phyloP scores from a whole-genome alignment of 2,888 invertebrate species.

The Malthinus seriepunctatus region DNA sequence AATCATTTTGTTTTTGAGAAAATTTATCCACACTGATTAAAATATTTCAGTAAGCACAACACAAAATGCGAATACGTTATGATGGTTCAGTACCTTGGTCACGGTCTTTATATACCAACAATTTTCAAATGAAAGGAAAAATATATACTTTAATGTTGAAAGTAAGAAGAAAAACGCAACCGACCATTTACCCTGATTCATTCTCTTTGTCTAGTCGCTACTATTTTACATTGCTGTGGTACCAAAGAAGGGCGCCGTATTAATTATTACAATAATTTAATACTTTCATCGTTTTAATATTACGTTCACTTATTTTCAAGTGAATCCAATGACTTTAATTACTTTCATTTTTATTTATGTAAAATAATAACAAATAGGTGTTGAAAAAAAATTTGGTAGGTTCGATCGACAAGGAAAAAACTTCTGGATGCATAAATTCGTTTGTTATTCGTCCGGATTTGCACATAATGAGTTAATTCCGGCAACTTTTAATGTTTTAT shows the following conservation, averaged over 20 bases:
- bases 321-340: not conserved
- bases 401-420: not conserved
- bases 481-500: not conserved
- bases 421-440: not conserved
- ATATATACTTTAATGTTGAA: slow-evolving; percentile 34
- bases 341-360: not conserved
- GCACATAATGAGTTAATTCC: not conserved
- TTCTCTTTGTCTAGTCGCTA: slow-evolving; percentile 20
- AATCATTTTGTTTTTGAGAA: slow-evolving; percentile 53
- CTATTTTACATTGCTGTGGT: slow-evolving; percentile 9
- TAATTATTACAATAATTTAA: slow-evolving; percentile 27
- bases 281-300: slow-evolving; percentile 16
- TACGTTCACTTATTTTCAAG: slow-evolving; percentile 19
- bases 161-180: slow-evolving; percentile 36
- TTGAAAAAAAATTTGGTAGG: not conserved
- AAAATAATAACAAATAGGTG: not conserved
- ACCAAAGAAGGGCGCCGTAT: slow-evolving; percentile 16
- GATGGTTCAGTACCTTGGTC: slow-evolving; percentile 19
- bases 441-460: not conserved
- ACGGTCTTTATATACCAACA: slow-evolving; percentile 35
- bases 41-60: slow-evolving; percentile 21
- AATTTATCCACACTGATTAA: slow-evolving; percentile 8
- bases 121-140: slow-evolving; percentile 40
- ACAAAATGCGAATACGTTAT: slow-evolving; percentile 31
- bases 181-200: slow-evolving; percentile 31